Conservation (phyloP, 2,113 vertebrate species). For the Actenoides lindsayi region DNA sequence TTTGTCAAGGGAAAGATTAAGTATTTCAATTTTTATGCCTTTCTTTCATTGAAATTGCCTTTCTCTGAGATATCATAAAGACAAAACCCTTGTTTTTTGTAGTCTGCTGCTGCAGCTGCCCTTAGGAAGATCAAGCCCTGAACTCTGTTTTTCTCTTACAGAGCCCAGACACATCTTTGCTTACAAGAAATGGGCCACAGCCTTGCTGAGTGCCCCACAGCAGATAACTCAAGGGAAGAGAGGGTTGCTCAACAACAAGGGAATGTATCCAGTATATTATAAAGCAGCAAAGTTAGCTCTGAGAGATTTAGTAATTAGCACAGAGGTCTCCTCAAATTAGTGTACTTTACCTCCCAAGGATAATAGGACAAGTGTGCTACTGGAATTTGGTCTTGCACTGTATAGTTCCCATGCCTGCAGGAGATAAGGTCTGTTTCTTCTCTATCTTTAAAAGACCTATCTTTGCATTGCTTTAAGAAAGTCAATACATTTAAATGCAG, state of each 20-base stretch:
- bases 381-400: accelerated
- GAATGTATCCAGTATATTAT: accelerated
- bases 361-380: neutral
- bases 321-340: neutral
- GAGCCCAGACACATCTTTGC: neutral
- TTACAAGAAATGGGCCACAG: neutral
- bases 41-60: neutral
- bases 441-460: neutral
- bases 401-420: accelerated
- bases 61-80: neutral
- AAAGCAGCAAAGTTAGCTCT: neutral
- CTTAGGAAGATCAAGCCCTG: neutral
- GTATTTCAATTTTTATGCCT: neutral
- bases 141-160: neutral
- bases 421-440: accelerated
- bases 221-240: neutral
- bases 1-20: neutral
- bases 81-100: neutral
- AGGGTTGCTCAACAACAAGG: neutral
- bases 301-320: neutral
- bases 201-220: neutral
- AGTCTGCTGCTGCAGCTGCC: neutral
- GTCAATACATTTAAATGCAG: neutral
- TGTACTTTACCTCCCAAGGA: neutral
- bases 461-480: neutral